These are phyloP conservation scores for Rhagoletis pomonella DNA, from an alignment of 1,140 invertebrate species.

Conservation along the genomic window DNA sequence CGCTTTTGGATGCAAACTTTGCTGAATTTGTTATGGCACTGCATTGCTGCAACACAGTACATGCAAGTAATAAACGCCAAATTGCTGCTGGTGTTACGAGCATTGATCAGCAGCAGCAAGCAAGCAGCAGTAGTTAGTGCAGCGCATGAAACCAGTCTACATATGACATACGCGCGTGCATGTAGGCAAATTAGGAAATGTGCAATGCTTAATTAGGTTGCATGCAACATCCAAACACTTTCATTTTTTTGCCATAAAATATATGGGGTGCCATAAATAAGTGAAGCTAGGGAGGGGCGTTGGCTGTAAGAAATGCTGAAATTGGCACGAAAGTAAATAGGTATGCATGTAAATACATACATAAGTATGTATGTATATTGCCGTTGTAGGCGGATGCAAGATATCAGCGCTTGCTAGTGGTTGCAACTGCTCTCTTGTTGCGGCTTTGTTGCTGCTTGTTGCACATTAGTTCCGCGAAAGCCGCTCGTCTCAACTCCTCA, in stretches of 20 bases:
- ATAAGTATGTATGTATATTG: neutral
- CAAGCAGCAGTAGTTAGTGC: neutral
- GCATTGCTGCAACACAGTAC: neutral
- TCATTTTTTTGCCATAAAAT: constrained; percentile 34
- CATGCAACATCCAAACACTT: constrained; percentile 37
- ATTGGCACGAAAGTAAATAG: neutral
- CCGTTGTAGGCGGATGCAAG: too few relatives aligned
- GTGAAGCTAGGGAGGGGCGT: neutral
- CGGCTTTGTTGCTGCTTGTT: neutral
- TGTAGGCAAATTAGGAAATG: constrained; percentile 2
- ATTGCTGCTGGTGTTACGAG: neutral
- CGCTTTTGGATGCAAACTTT: neutral
- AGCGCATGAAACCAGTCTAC: neutral
- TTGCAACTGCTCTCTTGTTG: neutral
- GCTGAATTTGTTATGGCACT: neutral
- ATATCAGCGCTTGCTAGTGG: neutral
- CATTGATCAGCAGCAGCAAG: neutral
- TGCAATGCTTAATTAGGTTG: constrained; percentile 37
- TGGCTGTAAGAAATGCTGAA: neutral
- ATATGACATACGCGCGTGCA: neutral
- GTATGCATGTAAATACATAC: neutral
- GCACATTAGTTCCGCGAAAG: constrained; percentile 5
- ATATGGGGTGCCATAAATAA: neutral
- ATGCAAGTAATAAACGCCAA: neutral
- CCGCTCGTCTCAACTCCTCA: neutral